Base-by-base conservation (phyloP, 2,888 invertebrate genomes). In the Eupithecia tripunctaria region DNA sequence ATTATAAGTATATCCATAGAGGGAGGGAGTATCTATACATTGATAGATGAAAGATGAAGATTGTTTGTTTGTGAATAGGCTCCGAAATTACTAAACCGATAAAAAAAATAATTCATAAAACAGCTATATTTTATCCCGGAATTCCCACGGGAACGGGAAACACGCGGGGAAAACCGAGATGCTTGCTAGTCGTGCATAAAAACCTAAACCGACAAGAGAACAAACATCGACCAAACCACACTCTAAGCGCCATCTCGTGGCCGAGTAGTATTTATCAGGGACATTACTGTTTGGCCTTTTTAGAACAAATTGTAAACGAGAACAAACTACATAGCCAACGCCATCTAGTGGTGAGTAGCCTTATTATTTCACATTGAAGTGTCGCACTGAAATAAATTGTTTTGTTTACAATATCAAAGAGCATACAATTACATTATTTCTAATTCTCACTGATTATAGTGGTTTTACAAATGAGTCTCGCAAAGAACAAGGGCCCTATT, bases 401-500 rank as follows among this genome's bases (percentile, higher is more conserved):
- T 43, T n/a, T 43, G 5, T 5, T 5, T 29, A n/a, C 21, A 51
- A 47, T n/a, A n/a, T n/a, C n/a, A n/a, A n/a, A n/a, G 14, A 15
- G 12, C 15, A n/a, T 5, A 21, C 21, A 51, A 21, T 51, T 51
- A 2, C 0, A n/a, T 6, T 21, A 21, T 5, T 25, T 56, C 12
- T 25, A 14, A 21, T 25, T 21, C 12, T 14, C 25, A 56, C 12
- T 56, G 12, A 51, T 2, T 14, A 56, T 18, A 8, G 2, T 51
- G 25, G 21, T 25, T 25, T 66, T 25, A 29, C 64, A 68, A 56
- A 88, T 86, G 86, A 84, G 74, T 60, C 72, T 64, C 2, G 79
- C 64, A 32, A 86, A 77, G 72, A 81, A 82, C 65, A 91, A 89
- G 71, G 90, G 91, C 4, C 92, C 91, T 0, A 81, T 92, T 15